Evolutionary conservation across 2,888 invertebrate species (phyloP).

Genomic region (Drosophila rubida): DNA sequence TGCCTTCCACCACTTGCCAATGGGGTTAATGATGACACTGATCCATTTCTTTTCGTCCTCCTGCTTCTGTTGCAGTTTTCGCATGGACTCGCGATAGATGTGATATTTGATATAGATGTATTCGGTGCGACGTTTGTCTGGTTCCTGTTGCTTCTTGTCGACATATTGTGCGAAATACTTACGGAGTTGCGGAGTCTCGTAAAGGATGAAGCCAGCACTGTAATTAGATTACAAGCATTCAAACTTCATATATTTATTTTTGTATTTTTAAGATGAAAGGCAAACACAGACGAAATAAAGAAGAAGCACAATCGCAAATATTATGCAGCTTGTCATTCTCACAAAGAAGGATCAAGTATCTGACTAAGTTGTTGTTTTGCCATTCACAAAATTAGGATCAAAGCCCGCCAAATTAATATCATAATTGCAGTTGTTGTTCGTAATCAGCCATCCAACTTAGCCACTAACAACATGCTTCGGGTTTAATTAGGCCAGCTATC

Average conservation of each 20-base stretch:
- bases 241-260: constrained; percentile 1
- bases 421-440: constrained; percentile 23
- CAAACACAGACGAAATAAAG: background rate
- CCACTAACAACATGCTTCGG: background rate
- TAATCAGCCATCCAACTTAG: background rate
- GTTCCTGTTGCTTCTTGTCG: constrained; percentile 68
- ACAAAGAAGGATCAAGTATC: background rate
- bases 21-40: constrained; percentile 84
- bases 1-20: constrained; percentile 87
- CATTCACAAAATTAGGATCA: background rate
- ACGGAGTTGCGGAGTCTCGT: constrained; percentile 81
- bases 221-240: background rate
- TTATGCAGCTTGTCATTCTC: background rate
- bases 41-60: constrained; percentile 84
- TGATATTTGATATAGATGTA: constrained; percentile 87
- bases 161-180: constrained; percentile 84
- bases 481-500: constrained; percentile 32
- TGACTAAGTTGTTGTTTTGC: too few species aligned
- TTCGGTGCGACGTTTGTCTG: constrained; percentile 84
- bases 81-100: constrained; percentile 84
- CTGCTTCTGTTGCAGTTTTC: constrained; percentile 80
- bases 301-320: background rate
- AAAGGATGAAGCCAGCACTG: constrained; percentile 82
- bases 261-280: background rate
- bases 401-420: too few species aligned